phyloP scores from a whole-genome alignment of 2,888 invertebrate genomes.

The Oscheius sp. region DNA sequence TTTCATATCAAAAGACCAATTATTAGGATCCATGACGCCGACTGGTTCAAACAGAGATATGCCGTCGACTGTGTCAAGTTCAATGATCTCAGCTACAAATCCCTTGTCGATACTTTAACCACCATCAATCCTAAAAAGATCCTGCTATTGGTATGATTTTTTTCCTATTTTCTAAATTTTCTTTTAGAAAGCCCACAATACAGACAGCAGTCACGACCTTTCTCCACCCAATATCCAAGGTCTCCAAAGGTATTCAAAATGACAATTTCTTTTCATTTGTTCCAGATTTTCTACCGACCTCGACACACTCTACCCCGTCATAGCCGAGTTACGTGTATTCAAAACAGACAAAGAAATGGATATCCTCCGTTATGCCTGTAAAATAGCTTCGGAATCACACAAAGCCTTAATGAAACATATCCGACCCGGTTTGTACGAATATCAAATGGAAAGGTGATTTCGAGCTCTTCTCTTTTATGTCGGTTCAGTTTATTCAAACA shows the following conservation, averaged over 20 bases:
- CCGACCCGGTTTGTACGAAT: slow-evolving; percentile 79
- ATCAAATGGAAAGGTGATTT: slow-evolving; percentile 76
- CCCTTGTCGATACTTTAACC: slow-evolving; percentile 75
- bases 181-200: slow-evolving; percentile 84
- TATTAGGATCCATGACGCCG: slow-evolving; percentile 15
- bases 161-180: background rate
- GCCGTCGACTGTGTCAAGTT: slow-evolving; percentile 82
- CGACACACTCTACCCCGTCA: slow-evolving; percentile 82
- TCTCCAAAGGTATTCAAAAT: slow-evolving; percentile 81
- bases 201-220: slow-evolving; percentile 86
- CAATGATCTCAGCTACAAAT: slow-evolving; percentile 75
- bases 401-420: slow-evolving; percentile 85
- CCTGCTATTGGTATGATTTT: slow-evolving; percentile 79
- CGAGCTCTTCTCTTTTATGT: background rate
- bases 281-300: slow-evolving; percentile 83
- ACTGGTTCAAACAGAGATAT: slow-evolving; percentile 83
- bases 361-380: slow-evolving; percentile 84
- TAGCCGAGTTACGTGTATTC: slow-evolving; percentile 83
- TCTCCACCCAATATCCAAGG: slow-evolving; percentile 87
- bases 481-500: slow-evolving; percentile 79
- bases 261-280: background rate
- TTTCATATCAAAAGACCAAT: background rate
- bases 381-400: slow-evolving; percentile 94
- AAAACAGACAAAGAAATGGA: slow-evolving; percentile 83
- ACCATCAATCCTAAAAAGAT: slow-evolving; percentile 77